Base-by-base conservation (phyloP, 1,140 invertebrate genomes). In the Acromyrmex echinatior region DNA sequence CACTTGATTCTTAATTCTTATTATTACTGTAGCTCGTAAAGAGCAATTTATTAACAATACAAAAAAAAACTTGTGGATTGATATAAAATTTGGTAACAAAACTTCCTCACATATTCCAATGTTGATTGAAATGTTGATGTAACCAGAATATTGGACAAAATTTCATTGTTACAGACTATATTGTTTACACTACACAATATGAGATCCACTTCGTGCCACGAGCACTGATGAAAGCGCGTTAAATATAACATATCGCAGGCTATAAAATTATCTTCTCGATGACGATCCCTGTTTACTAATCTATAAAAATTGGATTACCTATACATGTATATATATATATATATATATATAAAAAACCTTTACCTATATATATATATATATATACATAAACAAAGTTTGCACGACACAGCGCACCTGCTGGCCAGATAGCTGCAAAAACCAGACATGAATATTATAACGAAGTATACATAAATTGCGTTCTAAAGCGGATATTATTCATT, bases 41-140 rank as follows among this genome's bases (percentile, higher is more conserved):
- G 25, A 60, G 18, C 68, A 51, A 74, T 73, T 82, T 70, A 82
- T 74, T 45, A 73, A 82, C 70, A 84, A 74, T 74, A 25, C 25
- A 25, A 39, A 25, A 25, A 62, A 51, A 1, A 84, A 35, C 68
- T 45, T 18, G 18, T 4, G 16, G 5, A 2, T 39, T n/a, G 80
- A 56, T 35, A 51, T 74, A 84, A 84, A 84, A 84, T 39, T 84
- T 74, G 5, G 18, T n/a, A 31, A 51, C 80, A 35, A n/a, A 74
- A 84, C 60, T 74, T 53, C n/a, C 58, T 74, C 70, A 62, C 49
- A 74, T 49, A 84, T 84, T 74, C 39, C 70, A 21, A 21, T 39
- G 80, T 31, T 31, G 28, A 28, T 35, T 45, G 35, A 58, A 73
- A 60, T 73, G 53, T 82, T 82, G 79, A 82, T 73, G 53, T 39